Evolutionary conservation across 2,797 vertebrate species (phyloP).

Genomic region (Epinephelus coioides): DNA sequence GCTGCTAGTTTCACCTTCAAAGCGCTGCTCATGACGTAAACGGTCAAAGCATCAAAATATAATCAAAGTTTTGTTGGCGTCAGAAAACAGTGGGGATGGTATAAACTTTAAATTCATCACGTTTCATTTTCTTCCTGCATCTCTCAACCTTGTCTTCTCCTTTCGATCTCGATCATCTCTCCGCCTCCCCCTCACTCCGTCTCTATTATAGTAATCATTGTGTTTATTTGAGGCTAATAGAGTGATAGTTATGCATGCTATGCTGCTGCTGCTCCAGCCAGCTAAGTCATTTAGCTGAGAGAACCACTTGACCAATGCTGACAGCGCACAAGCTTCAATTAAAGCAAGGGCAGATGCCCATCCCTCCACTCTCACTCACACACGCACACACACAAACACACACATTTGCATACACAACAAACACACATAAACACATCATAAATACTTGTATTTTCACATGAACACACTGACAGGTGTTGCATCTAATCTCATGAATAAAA

Average conservation of each 20-base stretch:
- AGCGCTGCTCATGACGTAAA: no score
- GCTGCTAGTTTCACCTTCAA: no score
- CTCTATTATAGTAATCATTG: slow-evolving; percentile 55
- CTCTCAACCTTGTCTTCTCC: not conserved
- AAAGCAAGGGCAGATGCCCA: slow-evolving; percentile 47
- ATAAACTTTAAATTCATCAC: not conserved
- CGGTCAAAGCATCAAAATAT: no score
- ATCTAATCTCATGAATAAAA: slow-evolving; percentile 40
- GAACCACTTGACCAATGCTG: slow-evolving; percentile 77
- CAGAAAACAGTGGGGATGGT: not conserved
- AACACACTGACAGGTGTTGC: slow-evolving; percentile 19
- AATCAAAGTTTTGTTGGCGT: no score
- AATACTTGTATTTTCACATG: slow-evolving; percentile 8
- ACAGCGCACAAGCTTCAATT: slow-evolving; percentile 67
- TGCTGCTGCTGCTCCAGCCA: slow-evolving; percentile 36
- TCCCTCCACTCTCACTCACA: not conserved
- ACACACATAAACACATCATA: not conserved
- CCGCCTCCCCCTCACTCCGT: slow-evolving; percentile 38
- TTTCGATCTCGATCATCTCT: slow-evolving; percentile 6
- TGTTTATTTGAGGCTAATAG: slow-evolving; percentile 60
- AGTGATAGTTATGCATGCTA: slow-evolving; percentile 59
- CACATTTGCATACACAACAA: no score
- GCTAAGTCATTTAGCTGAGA: slow-evolving; percentile 66
- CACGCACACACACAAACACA: not conserved
- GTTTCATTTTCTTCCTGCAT: not conserved